Base-by-base conservation (phyloP, 2,797 vertebrate species). In the Coilia nasus region DNA sequence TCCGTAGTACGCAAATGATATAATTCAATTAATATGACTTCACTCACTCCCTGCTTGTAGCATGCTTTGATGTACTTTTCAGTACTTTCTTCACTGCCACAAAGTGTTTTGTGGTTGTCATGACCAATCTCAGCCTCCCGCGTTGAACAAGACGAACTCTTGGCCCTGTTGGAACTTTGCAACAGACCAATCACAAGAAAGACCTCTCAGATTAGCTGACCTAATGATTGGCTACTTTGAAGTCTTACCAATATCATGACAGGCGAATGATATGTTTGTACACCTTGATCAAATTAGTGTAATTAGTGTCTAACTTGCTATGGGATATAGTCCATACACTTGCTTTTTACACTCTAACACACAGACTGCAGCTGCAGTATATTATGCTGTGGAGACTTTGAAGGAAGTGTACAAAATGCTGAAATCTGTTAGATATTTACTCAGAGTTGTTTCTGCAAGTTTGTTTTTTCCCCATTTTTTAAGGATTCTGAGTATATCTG, bases 151-250 rank as follows among this genome's bases (percentile, higher is more conserved):
- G 35, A 44, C 6, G 2, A 44, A 35, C 31, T 17, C 14, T 71
- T 7, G 15, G 35, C 71, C 6, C 14, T 2, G 2, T 59, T 59
- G 57, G 17, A 59, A 59, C 57, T 59, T 21, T 19, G 57, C 57
- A 59, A 59, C 19, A n/a, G 9, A 21, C 71, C 71, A 41, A 41
- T 78, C 71, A 78, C 31, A 9, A 21, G 31, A 78, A 7, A 44
- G 71, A 78, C 35, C 31, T 78, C 71, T 41, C 71, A 78, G 19
- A 78, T 78, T 78, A 78, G 71, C 71, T 78, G 71, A n/a, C 35
- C 71, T 78, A 25, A 78, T n/a, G 71, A 78, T 78, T 44, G 31
- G 31, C 17, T 25, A 21, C 17, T 78, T 44, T 35, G 35, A 78
- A 44, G 60, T 64, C 60, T 25, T 64, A 64, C 60, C n/a, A 3